Evolutionary conservation across 2,797 vertebrate species (phyloP), one percentile per base, ranked within the genome.

Genomic region (Taeniopygia guttata): DNA sequence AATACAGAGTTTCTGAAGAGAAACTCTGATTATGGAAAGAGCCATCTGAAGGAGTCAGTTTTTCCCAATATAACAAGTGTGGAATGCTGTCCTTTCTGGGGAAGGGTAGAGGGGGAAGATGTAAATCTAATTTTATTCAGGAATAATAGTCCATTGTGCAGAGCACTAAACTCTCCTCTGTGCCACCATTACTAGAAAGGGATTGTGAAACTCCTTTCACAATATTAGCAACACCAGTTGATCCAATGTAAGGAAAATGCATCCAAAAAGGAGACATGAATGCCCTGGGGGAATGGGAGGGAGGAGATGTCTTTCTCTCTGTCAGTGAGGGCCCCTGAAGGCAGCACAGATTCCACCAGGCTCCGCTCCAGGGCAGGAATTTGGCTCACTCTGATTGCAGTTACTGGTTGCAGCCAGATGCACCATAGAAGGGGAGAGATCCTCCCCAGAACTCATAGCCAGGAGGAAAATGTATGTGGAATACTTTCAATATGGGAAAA

Each of bases 281-380:
- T n/a, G 27, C 27, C 29, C 34, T 34, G 42, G 55, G 73, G 68
- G 70, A 72, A n/a, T 2, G 11, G 81, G 36, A 68, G 43, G 27
- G 18, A 29, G 55, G 46, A 51, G 74, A 23, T 76, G 16, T 30
- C 32, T 26, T 63, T 68, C 38, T 15, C 30, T 67, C 36, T 52
- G 46, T 40, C 3, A 1, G 0, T 46, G 48, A 30, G 21, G 58
- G 64, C 36, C 34, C 32, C 48, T 52, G 34, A 45, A 0, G 1
- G 26, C 64, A 49, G 26, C 36, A 19, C 1, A 2, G 38, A 5
- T 40, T 40, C 21, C 5, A 2, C 43, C 23, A 27, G 27, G 48
- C 78, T 84, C 7, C 1, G 0, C 29, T 62, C 43, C 45, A 36
- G 48, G 32, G 32, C n/a, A 18, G 30, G 30, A 2, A 67, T 79